Evolutionary conservation across 2,888 invertebrate genomes (phyloP).

Genomic region (Ecdyonurus torrentis): DNA sequence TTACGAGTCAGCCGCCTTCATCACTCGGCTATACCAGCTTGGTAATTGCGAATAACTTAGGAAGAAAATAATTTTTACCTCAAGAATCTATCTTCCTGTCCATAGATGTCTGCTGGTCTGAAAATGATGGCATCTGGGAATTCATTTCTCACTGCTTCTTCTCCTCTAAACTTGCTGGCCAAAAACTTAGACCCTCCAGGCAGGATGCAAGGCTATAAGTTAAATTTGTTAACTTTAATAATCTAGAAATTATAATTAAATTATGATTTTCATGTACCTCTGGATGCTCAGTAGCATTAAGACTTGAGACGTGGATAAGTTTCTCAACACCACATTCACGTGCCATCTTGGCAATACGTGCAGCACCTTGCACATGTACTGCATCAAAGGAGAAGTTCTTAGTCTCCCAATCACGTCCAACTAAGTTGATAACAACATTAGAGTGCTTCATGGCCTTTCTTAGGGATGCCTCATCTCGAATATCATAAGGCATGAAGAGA

Average conservation of each 20-base stretch:
- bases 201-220: slow-evolving; percentile 36
- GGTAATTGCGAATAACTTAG: no score
- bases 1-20: no score
- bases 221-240: not conserved
- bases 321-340: slow-evolving; percentile 71
- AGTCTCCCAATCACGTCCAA: slow-evolving; percentile 86
- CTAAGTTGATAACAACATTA: slow-evolving; percentile 89
- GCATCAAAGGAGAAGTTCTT: slow-evolving; percentile 73
- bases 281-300: slow-evolving; percentile 63
- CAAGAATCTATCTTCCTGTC: slow-evolving; percentile 72
- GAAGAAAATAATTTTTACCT: no score
- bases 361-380: slow-evolving; percentile 73
- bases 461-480: slow-evolving; percentile 75
- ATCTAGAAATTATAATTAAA: not conserved
- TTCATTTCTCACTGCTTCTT: slow-evolving; percentile 77
- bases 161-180: slow-evolving; percentile 66
- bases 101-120: slow-evolving; percentile 84
- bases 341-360: slow-evolving; percentile 58
- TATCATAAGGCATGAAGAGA: slow-evolving; percentile 66
- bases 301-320: slow-evolving; percentile 79
- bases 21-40: no score
- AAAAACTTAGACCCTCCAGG: slow-evolving; percentile 61
- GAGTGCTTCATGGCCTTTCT: slow-evolving; percentile 73
- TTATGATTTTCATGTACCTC: slow-evolving; percentile 21
- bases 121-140: slow-evolving; percentile 92